These are phyloP conservation scores for Microcebus jonahi DNA, from an alignment of 2,113 vertebrate species.

Conservation along the genomic window DNA sequence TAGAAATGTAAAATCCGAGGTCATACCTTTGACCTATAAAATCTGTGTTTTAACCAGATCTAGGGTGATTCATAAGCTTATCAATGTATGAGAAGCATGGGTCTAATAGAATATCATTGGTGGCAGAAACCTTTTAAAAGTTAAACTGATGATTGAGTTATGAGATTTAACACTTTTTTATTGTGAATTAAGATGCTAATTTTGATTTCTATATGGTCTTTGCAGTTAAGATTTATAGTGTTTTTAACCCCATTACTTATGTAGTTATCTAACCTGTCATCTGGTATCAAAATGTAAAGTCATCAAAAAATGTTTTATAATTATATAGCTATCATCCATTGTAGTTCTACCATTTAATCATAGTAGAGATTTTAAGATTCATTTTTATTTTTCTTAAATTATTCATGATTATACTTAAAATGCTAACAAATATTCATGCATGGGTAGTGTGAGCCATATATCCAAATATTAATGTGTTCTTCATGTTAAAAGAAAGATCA, in stretches of 20 bases:
- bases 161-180: slow-evolving; percentile 11
- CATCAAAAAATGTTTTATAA: slow-evolving; percentile 32
- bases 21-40: background rate
- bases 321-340: slow-evolving; percentile 20
- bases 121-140: background rate
- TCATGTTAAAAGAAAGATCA: slow-evolving; percentile 68
- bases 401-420: slow-evolving; percentile 57
- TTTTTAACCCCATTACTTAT: slow-evolving; percentile 1
- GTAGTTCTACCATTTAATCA: slow-evolving; percentile 24
- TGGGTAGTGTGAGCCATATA: slow-evolving; percentile 45
- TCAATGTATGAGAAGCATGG: background rate
- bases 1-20: background rate
- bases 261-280: slow-evolving; percentile 24
- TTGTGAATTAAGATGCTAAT: slow-evolving; percentile 4
- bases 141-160: background rate
- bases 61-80: background rate
- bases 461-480: slow-evolving; percentile 67
- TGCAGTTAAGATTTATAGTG: background rate
- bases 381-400: slow-evolving; percentile 61
- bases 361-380: slow-evolving; percentile 44
- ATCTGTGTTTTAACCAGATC: background rate
- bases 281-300: slow-evolving; percentile 44
- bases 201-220: slow-evolving; percentile 18
- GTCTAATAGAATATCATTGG: background rate
- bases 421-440: slow-evolving; percentile 65